phyloP scores from a whole-genome alignment of 2,113 vertebrate genomes.

The Amia ocellicauda region DNA sequence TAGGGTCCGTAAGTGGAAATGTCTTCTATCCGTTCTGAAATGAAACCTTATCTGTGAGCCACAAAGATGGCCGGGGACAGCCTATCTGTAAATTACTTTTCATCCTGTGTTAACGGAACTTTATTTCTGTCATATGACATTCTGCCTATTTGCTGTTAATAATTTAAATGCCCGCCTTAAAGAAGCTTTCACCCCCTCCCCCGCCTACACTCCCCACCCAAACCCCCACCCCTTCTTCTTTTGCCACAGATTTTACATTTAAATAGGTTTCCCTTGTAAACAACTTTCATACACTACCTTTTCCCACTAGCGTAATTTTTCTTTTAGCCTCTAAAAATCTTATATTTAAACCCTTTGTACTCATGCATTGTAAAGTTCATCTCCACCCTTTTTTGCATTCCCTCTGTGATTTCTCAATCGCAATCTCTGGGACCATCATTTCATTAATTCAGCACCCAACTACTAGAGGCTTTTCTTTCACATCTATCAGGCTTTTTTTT shows the following conservation, averaged over 20 bases:
- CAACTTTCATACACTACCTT: constrained; percentile 28
- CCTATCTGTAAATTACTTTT: constrained; percentile 99
- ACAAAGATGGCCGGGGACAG: constrained; percentile 98
- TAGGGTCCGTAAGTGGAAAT: constrained; percentile 96
- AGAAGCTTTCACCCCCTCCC: constrained; percentile 43
- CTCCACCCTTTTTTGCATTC: constrained; percentile 70
- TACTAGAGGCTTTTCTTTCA: constrained; percentile 69
- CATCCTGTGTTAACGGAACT: constrained; percentile 97
- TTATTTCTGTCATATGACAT: constrained; percentile 99
- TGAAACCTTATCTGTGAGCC: constrained; percentile 98
- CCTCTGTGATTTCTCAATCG: constrained; percentile 77
- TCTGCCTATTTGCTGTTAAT: constrained; percentile 87
- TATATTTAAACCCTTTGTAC: constrained; percentile 10
- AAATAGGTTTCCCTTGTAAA: constrained; percentile 39
- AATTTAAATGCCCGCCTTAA: constrained; percentile 94
- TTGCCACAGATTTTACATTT: constrained; percentile 38
- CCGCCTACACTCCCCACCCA: constrained; percentile 50
- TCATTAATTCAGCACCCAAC: constrained; percentile 83
- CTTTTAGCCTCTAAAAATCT: constrained; percentile 8
- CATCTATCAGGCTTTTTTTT: constrained; percentile 73
- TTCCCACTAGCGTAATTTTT: constrained; percentile 50
- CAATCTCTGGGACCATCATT: constrained; percentile 74
- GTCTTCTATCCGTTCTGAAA: constrained; percentile 99
- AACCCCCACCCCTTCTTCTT: constrained; percentile 35
- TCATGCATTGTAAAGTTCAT: constrained; percentile 53